Percentiles rank a stretch among this genome's conserved stretches.
Evolutionary conservation across 2,113 vertebrate species (phyloP).

Genomic region (Lepus timidus): DNA sequence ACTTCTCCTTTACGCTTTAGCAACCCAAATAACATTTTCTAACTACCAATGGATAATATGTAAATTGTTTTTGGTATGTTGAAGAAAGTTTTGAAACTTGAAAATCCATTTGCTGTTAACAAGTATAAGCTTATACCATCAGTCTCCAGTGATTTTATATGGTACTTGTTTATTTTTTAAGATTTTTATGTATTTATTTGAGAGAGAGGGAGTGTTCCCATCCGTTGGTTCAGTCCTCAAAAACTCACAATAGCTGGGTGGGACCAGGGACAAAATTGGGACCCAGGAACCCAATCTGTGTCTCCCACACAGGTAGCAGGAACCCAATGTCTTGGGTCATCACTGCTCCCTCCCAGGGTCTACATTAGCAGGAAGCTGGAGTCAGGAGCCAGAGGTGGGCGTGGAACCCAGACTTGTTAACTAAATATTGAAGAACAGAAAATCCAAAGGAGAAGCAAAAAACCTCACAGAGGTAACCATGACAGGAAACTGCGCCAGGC

Average conservation of each 20-base stretch:
- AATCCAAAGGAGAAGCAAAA: neutral
- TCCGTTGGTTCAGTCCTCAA: too few species aligned
- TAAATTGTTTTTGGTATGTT: conserved; percentile 36
- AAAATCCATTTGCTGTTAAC: conserved; percentile 75
- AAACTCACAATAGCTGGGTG: too few species aligned
- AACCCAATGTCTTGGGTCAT: too few species aligned
- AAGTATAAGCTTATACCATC: conserved; percentile 36
- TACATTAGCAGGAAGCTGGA: too few species aligned
- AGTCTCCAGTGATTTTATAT: conserved; percentile 9
- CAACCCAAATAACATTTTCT: conserved; percentile 57
- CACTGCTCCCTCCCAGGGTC: too few species aligned
- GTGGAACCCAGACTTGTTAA: neutral
- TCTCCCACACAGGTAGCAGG: too few species aligned
- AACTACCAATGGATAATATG: neutral
- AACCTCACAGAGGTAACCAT: neutral
- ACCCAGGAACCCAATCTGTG: too few species aligned
- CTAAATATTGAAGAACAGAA: neutral
- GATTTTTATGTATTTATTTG: too few species aligned
- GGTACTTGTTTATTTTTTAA: neutral
- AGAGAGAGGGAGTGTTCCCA: too few species aligned
- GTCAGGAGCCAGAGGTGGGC: too few species aligned
- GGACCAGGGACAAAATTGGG: too few species aligned
- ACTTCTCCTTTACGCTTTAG: conserved; percentile 33
- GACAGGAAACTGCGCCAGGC: neutral
- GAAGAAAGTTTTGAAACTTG: conserved; percentile 77